Evolutionary conservation across 2,113 vertebrate genomes (phyloP).

Genomic region (Ictalurus furcatus): DNA sequence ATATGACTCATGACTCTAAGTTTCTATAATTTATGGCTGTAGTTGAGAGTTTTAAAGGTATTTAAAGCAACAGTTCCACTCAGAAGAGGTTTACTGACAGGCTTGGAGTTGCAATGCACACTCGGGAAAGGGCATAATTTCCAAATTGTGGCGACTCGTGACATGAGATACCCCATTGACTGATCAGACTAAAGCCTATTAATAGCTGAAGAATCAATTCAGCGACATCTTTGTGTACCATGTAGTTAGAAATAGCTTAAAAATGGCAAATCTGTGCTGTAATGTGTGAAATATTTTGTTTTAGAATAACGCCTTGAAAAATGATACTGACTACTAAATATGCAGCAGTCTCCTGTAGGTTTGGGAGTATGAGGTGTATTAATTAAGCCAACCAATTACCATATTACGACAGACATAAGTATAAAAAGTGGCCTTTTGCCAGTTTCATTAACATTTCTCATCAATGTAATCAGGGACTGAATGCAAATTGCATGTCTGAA

Average conservation of each 20-base stretch:
- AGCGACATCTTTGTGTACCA: too few relatives aligned
- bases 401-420: not conserved
- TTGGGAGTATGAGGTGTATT: not conserved
- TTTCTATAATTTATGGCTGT: slow-evolving; percentile 12
- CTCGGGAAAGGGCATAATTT: not conserved
- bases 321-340: not conserved
- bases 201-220: too few relatives aligned
- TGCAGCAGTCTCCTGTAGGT: not conserved
- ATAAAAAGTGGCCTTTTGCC: not conserved
- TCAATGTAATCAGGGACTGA: slow-evolving; percentile 1
- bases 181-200: too few relatives aligned
- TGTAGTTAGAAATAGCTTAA: not conserved
- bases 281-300: not conserved
- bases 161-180: too few relatives aligned
- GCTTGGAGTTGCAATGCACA: not conserved
- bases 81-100: not conserved
- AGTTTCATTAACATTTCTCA: slow-evolving; percentile 8
- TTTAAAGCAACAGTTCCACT: not conserved
- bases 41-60: slow-evolving; percentile 1
- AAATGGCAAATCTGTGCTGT: not conserved
- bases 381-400: not conserved
- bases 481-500: not conserved
- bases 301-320: not conserved
- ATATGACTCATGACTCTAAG: slow-evolving; percentile 40
- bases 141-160: too few relatives aligned